A percentile compares a stretch with the other conserved stretches of the same genome.
Evolutionary conservation across 2,113 vertebrate genomes (phyloP).

Genomic region (Poecile atricapillus): DNA sequence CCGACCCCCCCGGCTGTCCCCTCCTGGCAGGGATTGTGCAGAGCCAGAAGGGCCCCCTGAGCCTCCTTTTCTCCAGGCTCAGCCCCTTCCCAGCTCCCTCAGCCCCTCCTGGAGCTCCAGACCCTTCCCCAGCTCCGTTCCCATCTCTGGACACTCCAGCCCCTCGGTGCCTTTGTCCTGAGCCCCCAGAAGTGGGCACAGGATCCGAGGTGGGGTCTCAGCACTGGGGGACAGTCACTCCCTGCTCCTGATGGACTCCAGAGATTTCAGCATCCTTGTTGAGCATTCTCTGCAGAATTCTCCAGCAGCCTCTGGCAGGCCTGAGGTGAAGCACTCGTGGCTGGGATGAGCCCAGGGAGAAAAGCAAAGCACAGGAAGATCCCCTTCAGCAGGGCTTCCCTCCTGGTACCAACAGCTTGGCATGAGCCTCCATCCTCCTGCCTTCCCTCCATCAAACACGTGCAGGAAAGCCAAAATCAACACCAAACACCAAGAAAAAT

Average conservation of each 20-base stretch:
- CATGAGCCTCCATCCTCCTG: not conserved
- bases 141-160: not conserved
- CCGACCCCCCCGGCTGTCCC: fast-evolving
- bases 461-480: fast-evolving
- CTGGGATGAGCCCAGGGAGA: not conserved
- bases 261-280: fast-evolving
- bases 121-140: fast-evolving
- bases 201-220: fast-evolving
- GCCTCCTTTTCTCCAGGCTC: not conserved
- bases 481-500: not conserved
- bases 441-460: fast-evolving
- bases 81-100: not conserved
- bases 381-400: not conserved
- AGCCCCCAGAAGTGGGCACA: not conserved
- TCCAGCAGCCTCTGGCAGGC: too few species aligned
- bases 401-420: fast-evolving
- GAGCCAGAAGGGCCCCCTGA: not conserved
- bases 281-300: not conserved
- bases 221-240: fast-evolving
- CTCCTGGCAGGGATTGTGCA: not conserved
- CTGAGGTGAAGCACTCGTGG: fast-evolving
- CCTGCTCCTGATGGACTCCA: not conserved
- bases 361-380: not conserved
- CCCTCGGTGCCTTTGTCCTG: fast-evolving
- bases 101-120: fast-evolving